Conservation (phyloP, 2,797 vertebrate genomes). For the Ambastaia sidthimunki region DNA sequence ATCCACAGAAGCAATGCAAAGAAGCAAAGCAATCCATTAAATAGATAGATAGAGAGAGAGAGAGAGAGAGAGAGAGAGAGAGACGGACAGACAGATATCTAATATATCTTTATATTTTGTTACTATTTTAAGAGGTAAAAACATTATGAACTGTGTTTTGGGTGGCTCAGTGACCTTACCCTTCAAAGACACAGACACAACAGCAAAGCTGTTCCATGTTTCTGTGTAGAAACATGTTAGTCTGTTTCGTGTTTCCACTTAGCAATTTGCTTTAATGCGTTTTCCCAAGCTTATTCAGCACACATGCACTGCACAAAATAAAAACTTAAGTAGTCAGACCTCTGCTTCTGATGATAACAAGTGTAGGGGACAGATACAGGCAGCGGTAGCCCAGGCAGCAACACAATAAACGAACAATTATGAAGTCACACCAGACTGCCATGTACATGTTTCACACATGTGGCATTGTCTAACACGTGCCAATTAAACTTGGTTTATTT, state of each 20-base stretch:
- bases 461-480: constrained; percentile 70
- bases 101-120: not conserved
- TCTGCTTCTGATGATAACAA: constrained; percentile 55
- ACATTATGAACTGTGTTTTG: not conserved
- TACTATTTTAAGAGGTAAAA: not conserved
- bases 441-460: constrained; percentile 67
- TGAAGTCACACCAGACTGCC: constrained; percentile 69
- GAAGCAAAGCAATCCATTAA: too few species aligned
- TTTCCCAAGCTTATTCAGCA: constrained; percentile 4
- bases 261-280: constrained; percentile 8
- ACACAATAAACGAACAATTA: constrained; percentile 76
- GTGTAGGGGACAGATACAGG: constrained; percentile 55
- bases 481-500: constrained; percentile 72
- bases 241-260: constrained; percentile 3
- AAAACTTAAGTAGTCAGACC: not conserved
- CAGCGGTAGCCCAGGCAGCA: constrained; percentile 66
- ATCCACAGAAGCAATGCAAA: not conserved
- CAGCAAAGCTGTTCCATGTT: not conserved
- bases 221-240: constrained; percentile 5
- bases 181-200: not conserved
- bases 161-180: not conserved
- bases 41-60: too few species aligned
- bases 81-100: too few species aligned
- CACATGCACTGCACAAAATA: not conserved
- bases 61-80: too few species aligned